Base-by-base conservation (phyloP, 2,797 vertebrate genomes). In the Myripristis murdjan region DNA sequence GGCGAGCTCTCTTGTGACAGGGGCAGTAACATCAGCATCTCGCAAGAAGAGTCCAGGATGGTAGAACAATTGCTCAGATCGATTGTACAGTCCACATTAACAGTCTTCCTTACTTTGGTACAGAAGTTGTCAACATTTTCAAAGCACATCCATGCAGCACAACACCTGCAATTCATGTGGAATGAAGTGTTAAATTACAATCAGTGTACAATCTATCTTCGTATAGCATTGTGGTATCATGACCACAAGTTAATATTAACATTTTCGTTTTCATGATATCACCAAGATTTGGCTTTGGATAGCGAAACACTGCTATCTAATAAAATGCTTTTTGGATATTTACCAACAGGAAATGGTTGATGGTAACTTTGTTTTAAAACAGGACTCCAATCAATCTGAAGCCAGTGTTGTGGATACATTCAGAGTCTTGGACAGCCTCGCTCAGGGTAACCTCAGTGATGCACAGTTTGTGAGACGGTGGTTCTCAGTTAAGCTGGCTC, bases 401-500 rank as follows among this genome's bases (percentile, higher is more conserved):
- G 33, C 43, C 1, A 43, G 43, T 43, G 16, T 80, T 54, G 48
- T 87, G 65, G 70, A 81, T 2, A 3, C 57, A 18, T 86, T 88
- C 68, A 84, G 83, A 48, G 64, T 74, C 28, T 66, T 89, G 57
- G 41, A 83, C 6, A 76, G 80, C 53, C 70, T 91, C 5, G 69
- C 22, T 52, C 7, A 53, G 43, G 78, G 83, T 6, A 80, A 90
- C 52, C 28, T 18, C 4, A 78, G 70, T 58, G 85, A 85, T 43
- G 3, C 46, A n/a, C 3, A 46, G 54, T 90, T 86, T 31, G 49
- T 88, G 43, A 70, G 61, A 22, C 60, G 64, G 51, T 92, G 90
- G 90, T 73, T 88, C 47, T 67, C 77, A 16, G 18, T 86, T 9
- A 90, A 79, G 56, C 54, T 92, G 60, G 51, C 79, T 62, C 90